Evolutionary conservation across 2,797 vertebrate species (phyloP), one percentile per base, ranked within the genome.

Genomic region (Sebastes vulpes): DNA sequence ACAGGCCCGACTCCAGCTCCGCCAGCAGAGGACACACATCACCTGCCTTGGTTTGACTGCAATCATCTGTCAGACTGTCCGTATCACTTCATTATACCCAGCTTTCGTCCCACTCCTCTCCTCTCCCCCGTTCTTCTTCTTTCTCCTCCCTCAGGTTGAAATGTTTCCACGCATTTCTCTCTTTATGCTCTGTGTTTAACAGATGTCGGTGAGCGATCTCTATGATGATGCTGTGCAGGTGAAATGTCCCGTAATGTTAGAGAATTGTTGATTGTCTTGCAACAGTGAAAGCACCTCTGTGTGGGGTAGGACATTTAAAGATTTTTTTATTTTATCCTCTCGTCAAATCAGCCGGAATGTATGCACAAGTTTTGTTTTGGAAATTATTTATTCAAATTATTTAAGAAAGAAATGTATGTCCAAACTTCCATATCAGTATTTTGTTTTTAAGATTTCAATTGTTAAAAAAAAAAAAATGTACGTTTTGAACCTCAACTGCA

Each of bases 341-440:
- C 78, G 65, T 90, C 65, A 90, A 89, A 92, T 94, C 89, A 93
- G 89, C 88, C 84, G 85, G 93, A 96, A 94, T 95, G 93, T 94
- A 94, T 93, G 94, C 94, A 95, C 90, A 95, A 88, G 71, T 89
- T 87, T 58, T 88, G 71, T 86, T 91, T 93, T 63, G 87, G 71
- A 91, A 90, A 93, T 91, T 95, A 96, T 96, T 96, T 96, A 96
- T 96, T 96, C 92, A 92, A 95, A 95, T 95, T 93, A 96, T 96
- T 95, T 95, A 96, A 96, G 75, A 90, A 82, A 58, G 75, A 90
- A 82, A 58, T 85, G 61, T 89, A 82, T 91, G 92, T 94, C 90
- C 75, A 92, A 89, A 91, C 86, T 90, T 94, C 93, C 91, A 90
- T 92, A 89, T 92, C 94, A 95, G 95, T 96, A 93, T 96, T 93